phyloP scores from a whole-genome alignment of 2,797 vertebrate genomes.

The Poecilia gillii region DNA sequence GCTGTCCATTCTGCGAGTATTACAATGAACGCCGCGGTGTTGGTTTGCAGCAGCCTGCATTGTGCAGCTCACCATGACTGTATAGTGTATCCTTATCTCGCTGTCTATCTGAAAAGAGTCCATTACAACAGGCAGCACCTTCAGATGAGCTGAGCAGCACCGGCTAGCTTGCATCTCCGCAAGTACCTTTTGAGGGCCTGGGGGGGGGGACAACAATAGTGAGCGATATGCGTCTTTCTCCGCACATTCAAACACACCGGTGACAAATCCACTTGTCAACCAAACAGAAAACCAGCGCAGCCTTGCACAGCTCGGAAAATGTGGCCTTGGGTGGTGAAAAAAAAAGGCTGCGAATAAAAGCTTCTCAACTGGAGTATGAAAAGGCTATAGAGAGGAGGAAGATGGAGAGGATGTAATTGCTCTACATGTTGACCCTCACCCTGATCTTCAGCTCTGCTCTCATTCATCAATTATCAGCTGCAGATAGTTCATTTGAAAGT shows the following conservation, averaged over 20 bases:
- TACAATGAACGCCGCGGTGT: slow-evolving; percentile 63
- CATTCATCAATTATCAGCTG: slow-evolving; percentile 39
- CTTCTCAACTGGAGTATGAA: slow-evolving; percentile 38
- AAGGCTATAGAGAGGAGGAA: slow-evolving; percentile 31
- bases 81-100: slow-evolving; percentile 77
- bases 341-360: slow-evolving; percentile 65
- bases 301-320: slow-evolving; percentile 33
- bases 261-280: slow-evolving; percentile 40
- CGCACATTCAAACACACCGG: slow-evolving; percentile 55
- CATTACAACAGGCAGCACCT: slow-evolving; percentile 76
- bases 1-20: slow-evolving; percentile 67
- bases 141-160: slow-evolving; percentile 57
- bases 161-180: slow-evolving; percentile 48
- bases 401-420: slow-evolving; percentile 50
- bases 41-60: slow-evolving; percentile 63
- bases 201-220: slow-evolving; percentile 34
- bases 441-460: slow-evolving; percentile 42
- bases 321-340: slow-evolving; percentile 71
- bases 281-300: slow-evolving; percentile 16
- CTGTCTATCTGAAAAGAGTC: slow-evolving; percentile 71
- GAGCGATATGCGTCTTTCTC: slow-evolving; percentile 53
- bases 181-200: slow-evolving; percentile 52
- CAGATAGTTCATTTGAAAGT: slow-evolving; percentile 29
- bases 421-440: slow-evolving; percentile 30
- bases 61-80: slow-evolving; percentile 50